A percentile compares a stretch with the other conserved stretches of the same genome.
Evolutionary conservation across 2,888 invertebrate genomes (phyloP).

Genomic region (Pachymerium ferrugineum): DNA sequence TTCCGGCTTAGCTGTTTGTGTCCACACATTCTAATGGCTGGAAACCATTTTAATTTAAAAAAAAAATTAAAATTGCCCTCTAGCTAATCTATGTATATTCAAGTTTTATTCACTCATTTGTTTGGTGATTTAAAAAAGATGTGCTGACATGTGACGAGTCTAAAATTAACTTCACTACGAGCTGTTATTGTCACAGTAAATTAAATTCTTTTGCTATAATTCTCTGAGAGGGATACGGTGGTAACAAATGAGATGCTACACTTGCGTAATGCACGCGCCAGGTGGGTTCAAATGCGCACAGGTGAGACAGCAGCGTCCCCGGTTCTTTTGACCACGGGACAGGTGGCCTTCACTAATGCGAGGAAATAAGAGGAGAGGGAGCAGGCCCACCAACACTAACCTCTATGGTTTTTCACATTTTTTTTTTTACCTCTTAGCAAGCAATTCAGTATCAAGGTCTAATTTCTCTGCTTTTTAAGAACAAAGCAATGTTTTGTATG

Average conservation of each 20-base stretch:
- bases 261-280: conserved; percentile 24
- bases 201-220: conserved; percentile 23
- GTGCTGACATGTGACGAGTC: not conserved
- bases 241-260: conserved; percentile 5
- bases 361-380: conserved; percentile 2
- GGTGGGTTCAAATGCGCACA: conserved; percentile 18
- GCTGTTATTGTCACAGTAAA: conserved; percentile 10
- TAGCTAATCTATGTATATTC: not conserved
- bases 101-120: not conserved
- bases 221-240: not conserved
- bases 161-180: not conserved
- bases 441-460: not conserved
- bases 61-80: not conserved
- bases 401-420: not conserved
- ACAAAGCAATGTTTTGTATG: not conserved
- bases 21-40: conserved; percentile 11
- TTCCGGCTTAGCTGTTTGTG: conserved; percentile 23
- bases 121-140: not conserved
- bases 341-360: conserved; percentile 23
- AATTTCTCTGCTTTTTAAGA: not conserved
- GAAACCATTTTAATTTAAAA: not conserved
- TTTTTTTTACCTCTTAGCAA: not conserved
- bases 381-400: not conserved
- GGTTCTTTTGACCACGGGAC: conserved; percentile 22
- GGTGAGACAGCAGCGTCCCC: conserved; percentile 22